Conservation (phyloP, 2,797 vertebrate species). For the Crocodylus rhombifer region DNA sequence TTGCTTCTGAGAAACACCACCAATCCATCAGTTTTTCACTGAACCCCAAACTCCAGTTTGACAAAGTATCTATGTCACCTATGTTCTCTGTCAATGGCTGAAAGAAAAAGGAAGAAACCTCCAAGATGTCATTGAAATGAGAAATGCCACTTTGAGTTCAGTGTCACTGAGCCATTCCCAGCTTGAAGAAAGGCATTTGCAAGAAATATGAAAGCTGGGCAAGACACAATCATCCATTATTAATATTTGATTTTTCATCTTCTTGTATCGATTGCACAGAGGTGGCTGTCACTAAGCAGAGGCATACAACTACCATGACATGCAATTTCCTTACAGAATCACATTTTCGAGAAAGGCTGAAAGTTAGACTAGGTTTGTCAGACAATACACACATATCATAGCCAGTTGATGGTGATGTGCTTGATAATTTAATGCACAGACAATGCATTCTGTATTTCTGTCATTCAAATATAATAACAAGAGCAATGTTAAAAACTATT, state of each 20-base stretch:
- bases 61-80: constrained; percentile 37
- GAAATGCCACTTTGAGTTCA: constrained; percentile 63
- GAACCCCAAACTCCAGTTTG: background rate
- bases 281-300: constrained; percentile 46
- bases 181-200: constrained; percentile 39
- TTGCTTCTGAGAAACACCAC: background rate
- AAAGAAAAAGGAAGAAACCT: constrained; percentile 29
- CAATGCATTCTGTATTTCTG: background rate
- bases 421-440: constrained; percentile 40
- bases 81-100: constrained; percentile 43
- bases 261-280: constrained; percentile 43
- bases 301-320: constrained; percentile 1
- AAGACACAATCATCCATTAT: constrained; percentile 53
- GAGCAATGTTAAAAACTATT: background rate
- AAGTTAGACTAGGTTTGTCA: constrained; percentile 32
- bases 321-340: constrained; percentile 62
- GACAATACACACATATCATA: constrained; percentile 7
- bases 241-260: constrained; percentile 59
- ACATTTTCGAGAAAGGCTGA: constrained; percentile 34
- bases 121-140: constrained; percentile 60
- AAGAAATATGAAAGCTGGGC: background rate
- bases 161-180: constrained; percentile 6
- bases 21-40: background rate
- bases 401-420: constrained; percentile 22
- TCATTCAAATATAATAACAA: background rate